These are phyloP conservation scores for Xiphorhynchus erythropygius DNA, from an alignment of 2,797 vertebrate genomes.

Conservation along the genomic window DNA sequence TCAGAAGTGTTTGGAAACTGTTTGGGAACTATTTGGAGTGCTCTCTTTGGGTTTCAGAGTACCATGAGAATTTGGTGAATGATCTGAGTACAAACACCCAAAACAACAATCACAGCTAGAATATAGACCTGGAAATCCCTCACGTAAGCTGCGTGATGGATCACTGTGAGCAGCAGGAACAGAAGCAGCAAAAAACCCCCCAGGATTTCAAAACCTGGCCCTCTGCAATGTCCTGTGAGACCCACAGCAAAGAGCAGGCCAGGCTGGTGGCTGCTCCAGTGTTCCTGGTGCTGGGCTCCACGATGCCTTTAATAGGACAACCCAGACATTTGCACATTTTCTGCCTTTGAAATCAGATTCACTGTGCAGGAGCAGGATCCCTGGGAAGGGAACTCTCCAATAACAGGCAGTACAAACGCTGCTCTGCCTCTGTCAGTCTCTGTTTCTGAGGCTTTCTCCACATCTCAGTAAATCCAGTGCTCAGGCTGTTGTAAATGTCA, in stretches of 20 bases:
- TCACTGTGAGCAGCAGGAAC: not conserved
- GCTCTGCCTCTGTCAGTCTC: not conserved
- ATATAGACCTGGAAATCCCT: not conserved
- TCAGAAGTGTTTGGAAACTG: not conserved
- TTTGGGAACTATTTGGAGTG: not conserved
- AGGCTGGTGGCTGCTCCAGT: not conserved
- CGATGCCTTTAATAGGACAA: not conserved
- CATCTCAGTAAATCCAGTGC: slow-evolving; percentile 12
- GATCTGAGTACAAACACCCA: not conserved
- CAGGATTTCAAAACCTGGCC: not conserved
- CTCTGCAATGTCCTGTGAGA: not conserved
- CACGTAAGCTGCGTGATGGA: not conserved
- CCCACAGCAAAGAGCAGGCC: not conserved
- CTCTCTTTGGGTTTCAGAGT: not conserved
- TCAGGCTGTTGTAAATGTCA: slow-evolving; percentile 54
- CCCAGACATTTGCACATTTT: not conserved
- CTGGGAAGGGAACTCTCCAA: not conserved
- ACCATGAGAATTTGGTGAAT: not conserved
- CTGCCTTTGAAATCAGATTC: not conserved
- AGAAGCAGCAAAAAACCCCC: not conserved
- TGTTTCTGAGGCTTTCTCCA: not conserved
- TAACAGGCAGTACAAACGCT: accelerated
- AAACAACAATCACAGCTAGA: not conserved
- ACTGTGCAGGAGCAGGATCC: not conserved
- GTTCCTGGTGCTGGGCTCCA: accelerated